phyloP scores from a whole-genome alignment of 2,888 invertebrate species.

The Polyommatus icarus region DNA sequence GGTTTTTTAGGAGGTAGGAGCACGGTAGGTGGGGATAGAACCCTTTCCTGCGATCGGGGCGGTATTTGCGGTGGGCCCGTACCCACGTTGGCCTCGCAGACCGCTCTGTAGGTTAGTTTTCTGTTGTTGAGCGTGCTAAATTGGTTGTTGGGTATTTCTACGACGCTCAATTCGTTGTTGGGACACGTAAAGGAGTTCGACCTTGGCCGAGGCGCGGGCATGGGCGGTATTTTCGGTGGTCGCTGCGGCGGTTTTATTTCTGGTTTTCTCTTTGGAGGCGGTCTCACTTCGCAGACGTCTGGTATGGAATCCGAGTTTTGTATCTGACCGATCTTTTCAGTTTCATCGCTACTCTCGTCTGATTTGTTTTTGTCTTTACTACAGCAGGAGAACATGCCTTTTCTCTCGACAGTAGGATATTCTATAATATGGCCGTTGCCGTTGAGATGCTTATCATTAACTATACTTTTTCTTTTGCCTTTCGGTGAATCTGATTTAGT shows the following conservation, averaged over 20 bases:
- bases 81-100: conserved; percentile 70
- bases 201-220: conserved; percentile 76
- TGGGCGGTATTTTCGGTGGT: conserved; percentile 82
- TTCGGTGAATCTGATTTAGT: conserved; percentile 70
- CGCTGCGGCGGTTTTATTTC: conserved; percentile 83
- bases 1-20: conserved; percentile 85
- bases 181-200: conserved; percentile 79
- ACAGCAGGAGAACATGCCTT: conserved; percentile 87
- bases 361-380: conserved; percentile 81
- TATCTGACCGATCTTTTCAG: conserved; percentile 59
- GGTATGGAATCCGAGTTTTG: conserved; percentile 71
- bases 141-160: conserved; percentile 69
- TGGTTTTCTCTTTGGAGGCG: conserved; percentile 82
- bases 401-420: conserved; percentile 86
- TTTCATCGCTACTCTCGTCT: conserved; percentile 73
- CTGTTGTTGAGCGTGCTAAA: conserved; percentile 72
- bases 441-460: conserved; percentile 66
- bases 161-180: conserved; percentile 67
- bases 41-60: conserved; percentile 66
- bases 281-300: conserved; percentile 79
- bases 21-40: conserved; percentile 71
- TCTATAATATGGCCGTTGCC: conserved; percentile 82
- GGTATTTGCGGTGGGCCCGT: conserved; percentile 78
- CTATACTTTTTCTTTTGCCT: conserved; percentile 68
- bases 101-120: conserved; percentile 69